Conservation (phyloP, 2,888 invertebrate genomes). For the Aphodius sticticus region DNA sequence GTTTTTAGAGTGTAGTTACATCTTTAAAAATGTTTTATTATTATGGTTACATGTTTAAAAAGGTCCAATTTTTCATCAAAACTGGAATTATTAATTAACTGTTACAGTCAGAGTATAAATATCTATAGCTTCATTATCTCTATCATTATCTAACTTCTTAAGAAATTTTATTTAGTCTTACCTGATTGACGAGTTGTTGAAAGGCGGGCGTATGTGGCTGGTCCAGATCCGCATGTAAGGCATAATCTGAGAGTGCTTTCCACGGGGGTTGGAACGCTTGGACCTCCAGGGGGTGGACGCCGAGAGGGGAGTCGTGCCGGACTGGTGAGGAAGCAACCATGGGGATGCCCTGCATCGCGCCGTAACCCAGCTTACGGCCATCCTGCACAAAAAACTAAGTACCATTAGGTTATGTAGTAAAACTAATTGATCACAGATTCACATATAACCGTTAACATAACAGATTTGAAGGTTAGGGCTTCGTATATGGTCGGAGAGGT, state of each 20-base stretch:
- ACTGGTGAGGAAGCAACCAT: slow-evolving; percentile 97
- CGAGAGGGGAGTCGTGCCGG: slow-evolving; percentile 86
- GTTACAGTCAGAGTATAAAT: no score
- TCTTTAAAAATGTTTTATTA: no score
- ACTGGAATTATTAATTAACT: no score
- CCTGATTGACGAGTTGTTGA: slow-evolving; percentile 96
- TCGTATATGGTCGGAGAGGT: neutral
- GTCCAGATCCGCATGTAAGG: slow-evolving; percentile 92
- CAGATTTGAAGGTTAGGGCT: neutral
- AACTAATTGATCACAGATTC: slow-evolving; percentile 23
- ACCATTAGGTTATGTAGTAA: slow-evolving; percentile 52
- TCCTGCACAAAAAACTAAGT: slow-evolving; percentile 75
- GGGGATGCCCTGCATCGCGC: slow-evolving; percentile 95
- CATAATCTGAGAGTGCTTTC: slow-evolving; percentile 96
- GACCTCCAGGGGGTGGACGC: slow-evolving; percentile 88
- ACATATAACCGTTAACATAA: neutral
- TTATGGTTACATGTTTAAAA: no score
- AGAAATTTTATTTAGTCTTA: slow-evolving; percentile 54
- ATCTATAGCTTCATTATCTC: no score
- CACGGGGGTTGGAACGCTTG: slow-evolving; percentile 96
- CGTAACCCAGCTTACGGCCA: slow-evolving; percentile 92
- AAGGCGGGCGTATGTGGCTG: slow-evolving; percentile 88
- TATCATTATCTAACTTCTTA: no score
- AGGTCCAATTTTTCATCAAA: no score
- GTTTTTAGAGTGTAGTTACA: no score